These are phyloP conservation scores for Hyposmocoma kahamanoa DNA, from an alignment of 1,140 invertebrate species.

Conservation along the genomic window DNA sequence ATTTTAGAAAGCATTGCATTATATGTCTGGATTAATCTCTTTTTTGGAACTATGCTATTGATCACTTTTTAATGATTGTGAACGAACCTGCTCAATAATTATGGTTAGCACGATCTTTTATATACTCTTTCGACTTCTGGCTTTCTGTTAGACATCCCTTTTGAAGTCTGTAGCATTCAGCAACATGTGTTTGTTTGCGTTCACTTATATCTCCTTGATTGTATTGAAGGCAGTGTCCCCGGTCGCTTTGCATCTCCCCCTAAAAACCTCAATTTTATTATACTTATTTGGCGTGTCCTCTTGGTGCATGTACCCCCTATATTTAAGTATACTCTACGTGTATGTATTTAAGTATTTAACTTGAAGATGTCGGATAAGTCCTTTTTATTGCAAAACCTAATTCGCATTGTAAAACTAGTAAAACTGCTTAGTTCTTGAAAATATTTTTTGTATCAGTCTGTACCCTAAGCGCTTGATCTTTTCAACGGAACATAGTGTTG, in stretches of 20 bases:
- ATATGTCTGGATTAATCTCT: slow-evolving; percentile 23
- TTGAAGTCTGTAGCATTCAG: slow-evolving; percentile 42
- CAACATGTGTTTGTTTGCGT: slow-evolving; percentile 51
- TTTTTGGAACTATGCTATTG: neutral
- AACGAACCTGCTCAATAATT: slow-evolving; percentile 17
- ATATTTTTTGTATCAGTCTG: slow-evolving; percentile 15
- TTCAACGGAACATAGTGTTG: no score
- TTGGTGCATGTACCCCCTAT: slow-evolving; percentile 66
- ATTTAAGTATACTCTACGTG: slow-evolving; percentile 31
- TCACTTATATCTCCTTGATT: slow-evolving; percentile 63
- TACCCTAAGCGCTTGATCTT: slow-evolving; percentile 58
- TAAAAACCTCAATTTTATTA: slow-evolving; percentile 43
- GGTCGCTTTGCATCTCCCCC: slow-evolving; percentile 71
- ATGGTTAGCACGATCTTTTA: slow-evolving; percentile 40
- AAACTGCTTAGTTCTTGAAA: slow-evolving; percentile 46
- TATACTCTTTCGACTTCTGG: slow-evolving; percentile 33
- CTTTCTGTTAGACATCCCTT: slow-evolving; percentile 31
- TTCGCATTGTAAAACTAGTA: slow-evolving; percentile 44
- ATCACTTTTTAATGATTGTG: neutral
- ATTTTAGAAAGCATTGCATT: slow-evolving; percentile 31
- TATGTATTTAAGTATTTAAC: slow-evolving; percentile 18
- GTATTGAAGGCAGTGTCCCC: slow-evolving; percentile 71
- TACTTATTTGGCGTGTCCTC: slow-evolving; percentile 72
- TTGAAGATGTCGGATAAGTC: slow-evolving; percentile 29
- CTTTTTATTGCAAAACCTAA: slow-evolving; percentile 34